A percentile compares a stretch with the other conserved stretches of the same genome.
These are phyloP conservation scores for Echeneis naucrates DNA, from an alignment of 2,797 vertebrate species.

Conservation along the genomic window DNA sequence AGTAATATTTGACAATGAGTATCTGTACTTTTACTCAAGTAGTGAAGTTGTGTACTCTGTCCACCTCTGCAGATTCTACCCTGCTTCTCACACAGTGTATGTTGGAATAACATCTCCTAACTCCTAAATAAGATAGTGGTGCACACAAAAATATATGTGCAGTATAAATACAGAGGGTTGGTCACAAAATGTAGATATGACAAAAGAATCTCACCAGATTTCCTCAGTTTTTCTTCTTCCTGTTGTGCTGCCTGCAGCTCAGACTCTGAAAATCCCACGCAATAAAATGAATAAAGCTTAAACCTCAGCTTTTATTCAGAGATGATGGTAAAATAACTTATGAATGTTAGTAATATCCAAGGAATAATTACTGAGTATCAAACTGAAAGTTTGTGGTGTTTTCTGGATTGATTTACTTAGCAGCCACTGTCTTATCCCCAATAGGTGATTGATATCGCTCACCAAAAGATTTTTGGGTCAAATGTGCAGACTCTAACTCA, in stretches of 20 bases:
- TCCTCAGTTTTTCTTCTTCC: slow-evolving; percentile 76
- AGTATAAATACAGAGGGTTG: no score
- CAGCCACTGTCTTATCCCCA: background rate
- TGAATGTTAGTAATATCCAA: background rate
- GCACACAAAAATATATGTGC: no score
- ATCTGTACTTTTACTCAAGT: no score
- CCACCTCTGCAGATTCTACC: no score
- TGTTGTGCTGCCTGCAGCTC: slow-evolving; percentile 77
- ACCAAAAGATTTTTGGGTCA: slow-evolving; percentile 79
- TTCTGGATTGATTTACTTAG: background rate
- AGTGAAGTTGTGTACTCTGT: no score
- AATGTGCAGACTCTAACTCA: slow-evolving; percentile 80
- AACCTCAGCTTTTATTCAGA: slow-evolving; percentile 10
- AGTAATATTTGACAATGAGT: no score
- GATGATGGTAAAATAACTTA: background rate
- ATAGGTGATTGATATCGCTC: slow-evolving; percentile 29
- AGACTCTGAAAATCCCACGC: slow-evolving; percentile 66
- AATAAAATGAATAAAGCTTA: no score
- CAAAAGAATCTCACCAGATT: slow-evolving; percentile 63
- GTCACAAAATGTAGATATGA: no score
- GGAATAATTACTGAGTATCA: background rate
- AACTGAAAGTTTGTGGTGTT: background rate
- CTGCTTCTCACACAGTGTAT: background rate
- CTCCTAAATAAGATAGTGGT: background rate
- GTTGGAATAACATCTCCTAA: slow-evolving; percentile 5